These are phyloP conservation scores for Cyphomyrmex costatus DNA, from an alignment of 1,140 invertebrate genomes.

Conservation along the genomic window DNA sequence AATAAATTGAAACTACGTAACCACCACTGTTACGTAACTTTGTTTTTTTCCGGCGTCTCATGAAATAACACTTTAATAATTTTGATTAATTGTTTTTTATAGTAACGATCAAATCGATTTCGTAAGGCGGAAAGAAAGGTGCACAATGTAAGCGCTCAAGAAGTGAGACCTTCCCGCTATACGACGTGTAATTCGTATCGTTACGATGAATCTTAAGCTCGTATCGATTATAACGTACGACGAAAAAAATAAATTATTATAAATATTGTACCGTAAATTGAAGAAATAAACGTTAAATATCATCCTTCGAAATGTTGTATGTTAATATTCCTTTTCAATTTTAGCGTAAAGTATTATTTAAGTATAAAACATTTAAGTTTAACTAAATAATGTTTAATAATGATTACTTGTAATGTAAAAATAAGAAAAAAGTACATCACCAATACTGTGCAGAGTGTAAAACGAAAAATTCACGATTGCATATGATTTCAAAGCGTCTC, in stretches of 20 bases:
- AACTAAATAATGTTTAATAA: not conserved
- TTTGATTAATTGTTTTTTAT: too few relatives aligned
- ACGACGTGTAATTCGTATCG: constrained; percentile 81
- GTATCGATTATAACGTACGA: constrained; percentile 80
- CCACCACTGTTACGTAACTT: too few relatives aligned
- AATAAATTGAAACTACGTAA: too few relatives aligned
- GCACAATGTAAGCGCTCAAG: constrained; percentile 25
- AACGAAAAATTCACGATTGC: not conserved
- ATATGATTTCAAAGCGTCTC: not conserved
- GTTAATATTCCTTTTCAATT: constrained; percentile 8
- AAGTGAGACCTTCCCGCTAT: constrained; percentile 43
- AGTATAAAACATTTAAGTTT: not conserved
- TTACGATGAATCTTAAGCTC: constrained; percentile 82
- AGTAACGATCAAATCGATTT: constrained; percentile 22
- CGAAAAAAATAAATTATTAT: constrained; percentile 83
- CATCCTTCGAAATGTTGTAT: constrained; percentile 76
- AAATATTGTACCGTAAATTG: constrained; percentile 84
- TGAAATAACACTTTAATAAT: too few relatives aligned
- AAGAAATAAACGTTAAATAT: constrained; percentile 83
- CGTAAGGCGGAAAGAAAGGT: constrained; percentile 26
- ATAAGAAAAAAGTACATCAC: not conserved
- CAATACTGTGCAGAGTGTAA: too few relatives aligned
- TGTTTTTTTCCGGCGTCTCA: too few relatives aligned
- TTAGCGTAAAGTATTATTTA: not conserved
- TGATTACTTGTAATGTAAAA: not conserved